Evolutionary conservation across 92 coral and sea anemone genomes (phyloP).

Genomic region (Ricordea florida): DNA sequence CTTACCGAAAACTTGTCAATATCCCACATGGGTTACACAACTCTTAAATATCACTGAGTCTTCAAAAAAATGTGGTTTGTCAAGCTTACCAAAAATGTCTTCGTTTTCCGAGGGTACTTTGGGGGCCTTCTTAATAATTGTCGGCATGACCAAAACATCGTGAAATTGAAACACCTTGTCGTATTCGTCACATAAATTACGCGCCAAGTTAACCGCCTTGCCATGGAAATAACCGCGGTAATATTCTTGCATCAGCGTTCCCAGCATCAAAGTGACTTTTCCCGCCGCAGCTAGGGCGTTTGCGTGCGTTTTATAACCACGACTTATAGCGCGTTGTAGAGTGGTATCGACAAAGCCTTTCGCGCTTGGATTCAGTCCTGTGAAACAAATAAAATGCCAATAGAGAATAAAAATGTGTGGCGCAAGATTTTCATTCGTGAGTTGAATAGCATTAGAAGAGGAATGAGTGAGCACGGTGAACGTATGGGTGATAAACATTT

Average conservation of each 20-base stretch:
- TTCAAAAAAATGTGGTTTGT: no score
- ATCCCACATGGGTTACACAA: no score
- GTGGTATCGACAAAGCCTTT: slow-evolving; percentile 38
- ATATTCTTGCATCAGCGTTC: not conserved
- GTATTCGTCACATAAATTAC: slow-evolving; percentile 21
- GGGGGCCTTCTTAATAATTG: slow-evolving; percentile 4
- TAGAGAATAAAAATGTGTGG: no score
- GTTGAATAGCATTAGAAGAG: no score
- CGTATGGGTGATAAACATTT: no score
- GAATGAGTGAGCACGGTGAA: no score
- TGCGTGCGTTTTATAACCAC: slow-evolving; percentile 16
- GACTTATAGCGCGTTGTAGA: slow-evolving; percentile 32
- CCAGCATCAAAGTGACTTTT: not conserved
- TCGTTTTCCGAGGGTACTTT: not conserved
- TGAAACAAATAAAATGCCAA: not conserved
- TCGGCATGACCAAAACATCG: slow-evolving; percentile 48
- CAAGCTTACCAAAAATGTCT: slow-evolving; percentile 3
- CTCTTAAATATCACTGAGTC: no score
- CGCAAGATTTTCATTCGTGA: not conserved
- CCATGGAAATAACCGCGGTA: slow-evolving; percentile 11
- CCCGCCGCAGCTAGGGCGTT: slow-evolving; percentile 23
- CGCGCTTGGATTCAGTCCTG: slow-evolving; percentile 7
- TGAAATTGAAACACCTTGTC: slow-evolving; percentile 12
- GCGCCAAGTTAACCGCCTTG: slow-evolving; percentile 37
- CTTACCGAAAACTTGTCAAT: no score